Evolutionary conservation across 2,888 invertebrate genomes (phyloP), one percentile per base, ranked within the genome.

Genomic region (Machimus atricapillus): DNA sequence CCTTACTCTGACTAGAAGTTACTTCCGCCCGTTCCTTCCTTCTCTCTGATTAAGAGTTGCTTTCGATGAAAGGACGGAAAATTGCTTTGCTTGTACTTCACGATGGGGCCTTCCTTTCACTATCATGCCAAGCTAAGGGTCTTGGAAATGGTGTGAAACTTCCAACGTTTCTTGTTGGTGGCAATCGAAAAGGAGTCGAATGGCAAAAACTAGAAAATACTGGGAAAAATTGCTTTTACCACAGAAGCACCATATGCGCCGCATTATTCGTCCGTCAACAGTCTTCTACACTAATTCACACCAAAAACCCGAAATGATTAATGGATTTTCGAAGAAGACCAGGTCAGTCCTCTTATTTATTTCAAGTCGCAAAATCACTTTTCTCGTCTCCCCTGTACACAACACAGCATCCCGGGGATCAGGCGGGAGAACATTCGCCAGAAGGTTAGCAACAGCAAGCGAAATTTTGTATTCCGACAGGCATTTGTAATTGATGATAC

Each of bases 281-380:
- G 66, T 66, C 66, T 66, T 83, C 66, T 83, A 37, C 82, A 83
- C 82, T 83, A 83, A 83, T 83, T 83, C 82, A 56, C 81, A 81
- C 81, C 66, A 19, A 66, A 66, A 58, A 81, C 37, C 46, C n/a
- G 58, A 83, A 83, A 83, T 83, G 82, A 83, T 83, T 83, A 83
- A 83, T 83, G 82, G 66, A 83, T 34, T 83, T 83, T 66, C 82
- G 23, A 66, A 66, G 34, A 66, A 66, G 82, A 37, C 82, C 27
- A 66, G 66, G 58, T 83, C 82, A 66, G 37, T 83, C 56, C 37
- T 46, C 37, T 83, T 66, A 83, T 66, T 83, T 58, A 34, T 66
- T 83, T 66, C 37, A 37, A 83, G 82, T 83, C 82, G 66, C 58
- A 66, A 83, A 83, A 83, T 83, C 82, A 83, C 82, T 66, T 66